These are phyloP conservation scores for Ataeniobius toweri DNA, from an alignment of 2,797 vertebrate genomes.

Conservation along the genomic window DNA sequence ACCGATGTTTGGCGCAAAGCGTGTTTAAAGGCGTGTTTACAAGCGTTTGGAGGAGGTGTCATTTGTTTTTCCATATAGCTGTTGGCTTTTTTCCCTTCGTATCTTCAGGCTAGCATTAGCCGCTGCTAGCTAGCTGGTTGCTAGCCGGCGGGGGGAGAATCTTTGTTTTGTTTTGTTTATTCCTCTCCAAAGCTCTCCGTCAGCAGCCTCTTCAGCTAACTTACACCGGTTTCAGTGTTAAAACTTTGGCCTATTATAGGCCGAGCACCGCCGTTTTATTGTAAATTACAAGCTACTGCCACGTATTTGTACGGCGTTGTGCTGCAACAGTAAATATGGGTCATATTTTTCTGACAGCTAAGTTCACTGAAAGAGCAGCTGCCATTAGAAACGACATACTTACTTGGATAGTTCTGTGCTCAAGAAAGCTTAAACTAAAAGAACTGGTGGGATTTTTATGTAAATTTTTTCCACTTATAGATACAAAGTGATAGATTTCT, in stretches of 20 bases:
- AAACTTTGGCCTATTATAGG: background rate
- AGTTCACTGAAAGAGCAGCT: background rate
- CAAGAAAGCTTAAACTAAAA: background rate
- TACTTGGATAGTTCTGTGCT: background rate
- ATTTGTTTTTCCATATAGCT: conserved; percentile 3
- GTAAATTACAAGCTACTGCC: background rate
- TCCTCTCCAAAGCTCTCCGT: background rate
- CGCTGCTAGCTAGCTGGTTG: conserved; percentile 31
- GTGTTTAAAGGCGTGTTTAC: too few species aligned
- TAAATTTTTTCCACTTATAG: too few species aligned
- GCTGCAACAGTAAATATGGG: background rate
- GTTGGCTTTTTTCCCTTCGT: conserved; percentile 18
- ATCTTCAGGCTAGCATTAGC: conserved; percentile 51
- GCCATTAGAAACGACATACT: background rate
- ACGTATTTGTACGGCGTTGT: background rate
- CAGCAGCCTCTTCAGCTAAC: background rate
- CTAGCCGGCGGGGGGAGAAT: conserved; percentile 6
- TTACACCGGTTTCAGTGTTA: background rate
- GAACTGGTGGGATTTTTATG: background rate
- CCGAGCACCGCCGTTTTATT: background rate
- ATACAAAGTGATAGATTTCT: too few species aligned
- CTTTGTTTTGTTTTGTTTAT: background rate
- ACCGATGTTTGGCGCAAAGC: accelerated
- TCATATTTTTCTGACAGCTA: background rate
- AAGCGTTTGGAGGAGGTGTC: conserved; percentile 28